Base-by-base conservation (phyloP, 1,140 invertebrate genomes). In the Monomorium pharaonis region DNA sequence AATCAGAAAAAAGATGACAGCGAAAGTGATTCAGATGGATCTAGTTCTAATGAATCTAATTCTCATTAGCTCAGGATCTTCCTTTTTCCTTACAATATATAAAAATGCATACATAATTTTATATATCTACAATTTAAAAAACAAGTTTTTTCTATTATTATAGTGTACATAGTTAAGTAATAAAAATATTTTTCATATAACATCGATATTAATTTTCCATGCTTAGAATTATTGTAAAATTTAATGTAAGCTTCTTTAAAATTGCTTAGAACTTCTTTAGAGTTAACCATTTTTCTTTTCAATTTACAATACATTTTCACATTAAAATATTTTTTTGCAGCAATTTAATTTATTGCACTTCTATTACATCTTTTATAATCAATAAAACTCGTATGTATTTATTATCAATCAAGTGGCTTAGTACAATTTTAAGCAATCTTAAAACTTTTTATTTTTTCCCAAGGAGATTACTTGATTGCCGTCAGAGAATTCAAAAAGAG, bases 1-100 rank as follows among this genome's bases (percentile, higher is more conserved):
- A 75, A 90, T 90, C 74, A 85, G 84, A 81, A 51, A 27, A 76
- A 63, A 58, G 85, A 89, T 6, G 84, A 89, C 2, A 84, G 44
- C 37, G 84, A 87, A 54, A 91, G 87, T n/a, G 84, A 89, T 44
- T 33, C 69, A 33, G 49, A 72, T n/a, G n/a, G n/a, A n/a, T n/a
- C n/a, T n/a, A n/a, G n/a, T 54, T 72, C 62, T 3, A 72, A 18
- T 54, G 47, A 37, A 65, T 65, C 62, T 37, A 10, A 65, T 21
- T 65, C 62, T 65, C 62, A 10, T 42, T 65, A 65, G 1, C 4
- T 65, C 7, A 42, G 4, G 2, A 24, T 16, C 67, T 69, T 14
- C 12, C 16, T 12, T 6, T 33, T 80, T 74, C 3, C 33, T 3
- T 42, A 54, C 9, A 27, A 21, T 12, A 0, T 42, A 70, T 42